These are phyloP conservation scores for Athalia rosae DNA, from an alignment of 2,888 invertebrate genomes.

Conservation along the genomic window DNA sequence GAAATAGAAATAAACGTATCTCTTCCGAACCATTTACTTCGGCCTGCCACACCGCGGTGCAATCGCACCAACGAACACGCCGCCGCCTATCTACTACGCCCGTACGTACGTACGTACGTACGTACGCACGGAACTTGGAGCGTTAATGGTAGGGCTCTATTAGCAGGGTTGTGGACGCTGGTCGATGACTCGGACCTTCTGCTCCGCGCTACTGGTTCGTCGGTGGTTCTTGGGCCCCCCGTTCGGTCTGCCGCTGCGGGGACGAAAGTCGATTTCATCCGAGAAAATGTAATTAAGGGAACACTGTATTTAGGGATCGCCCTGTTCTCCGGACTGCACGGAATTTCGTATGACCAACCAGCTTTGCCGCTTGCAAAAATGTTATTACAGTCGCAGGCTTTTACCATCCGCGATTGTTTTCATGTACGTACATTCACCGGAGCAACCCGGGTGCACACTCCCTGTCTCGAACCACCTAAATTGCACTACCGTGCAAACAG, in stretches of 20 bases:
- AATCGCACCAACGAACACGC: not conserved
- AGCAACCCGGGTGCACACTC: no score
- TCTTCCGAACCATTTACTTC: constrained; percentile 57
- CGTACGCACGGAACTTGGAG: constrained; percentile 46
- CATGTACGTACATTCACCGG: constrained; percentile 4
- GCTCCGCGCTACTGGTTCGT: constrained; percentile 47
- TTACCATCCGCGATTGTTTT: constrained; percentile 29
- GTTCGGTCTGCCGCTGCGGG: not conserved
- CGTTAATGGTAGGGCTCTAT: constrained; percentile 57
- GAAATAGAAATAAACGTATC: constrained; percentile 52
- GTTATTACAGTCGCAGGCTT: constrained; percentile 31
- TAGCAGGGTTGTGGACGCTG: constrained; percentile 49
- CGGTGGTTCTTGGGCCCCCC: not conserved
- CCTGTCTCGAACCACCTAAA: not conserved
- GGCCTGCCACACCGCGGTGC: not conserved
- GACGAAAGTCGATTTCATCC: constrained; percentile 53
- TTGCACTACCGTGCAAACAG: not conserved
- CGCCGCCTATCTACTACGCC: not conserved
- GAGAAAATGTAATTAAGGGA: constrained; percentile 59
- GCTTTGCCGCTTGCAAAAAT: constrained; percentile 32
- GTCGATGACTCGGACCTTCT: constrained; percentile 58
- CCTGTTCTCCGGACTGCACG: constrained; percentile 47
- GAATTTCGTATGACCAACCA: constrained; percentile 48
- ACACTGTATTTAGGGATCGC: constrained; percentile 53
- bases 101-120: no score